Evolutionary conservation across 2,797 vertebrate genomes (phyloP).

Genomic region (Sebastiscus albofasciatus): DNA sequence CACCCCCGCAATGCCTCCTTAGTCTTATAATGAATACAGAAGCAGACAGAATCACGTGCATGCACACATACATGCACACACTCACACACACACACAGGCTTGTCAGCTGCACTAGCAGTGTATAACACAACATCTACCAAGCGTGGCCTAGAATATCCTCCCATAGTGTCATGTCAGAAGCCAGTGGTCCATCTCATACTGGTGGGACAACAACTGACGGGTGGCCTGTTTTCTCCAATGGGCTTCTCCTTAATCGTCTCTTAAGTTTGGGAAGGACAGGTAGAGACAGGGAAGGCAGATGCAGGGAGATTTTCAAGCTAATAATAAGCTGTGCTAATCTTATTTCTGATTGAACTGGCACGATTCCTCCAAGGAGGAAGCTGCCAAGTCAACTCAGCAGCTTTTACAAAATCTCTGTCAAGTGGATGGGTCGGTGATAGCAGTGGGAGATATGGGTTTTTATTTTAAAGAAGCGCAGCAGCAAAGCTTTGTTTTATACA

Average conservation of each 20-base stretch:
- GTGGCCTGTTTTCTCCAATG: not conserved
- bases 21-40: constrained; percentile 57
- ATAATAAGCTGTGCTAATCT: constrained; percentile 54
- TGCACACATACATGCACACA: not conserved
- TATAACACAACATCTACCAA: constrained; percentile 30
- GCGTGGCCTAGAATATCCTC: constrained; percentile 39
- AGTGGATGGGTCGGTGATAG: not conserved
- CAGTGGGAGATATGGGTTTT: not conserved
- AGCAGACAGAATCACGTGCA: constrained; percentile 47
- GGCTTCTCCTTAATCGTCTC: not conserved
- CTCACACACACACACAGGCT: constrained; percentile 13
- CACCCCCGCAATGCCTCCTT: constrained; percentile 53
- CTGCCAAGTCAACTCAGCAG: constrained; percentile 45
- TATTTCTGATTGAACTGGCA: constrained; percentile 51
- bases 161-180: constrained; percentile 6
- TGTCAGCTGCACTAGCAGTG: constrained; percentile 12
- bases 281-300: constrained; percentile 18
- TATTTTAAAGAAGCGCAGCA: not conserved
- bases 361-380: constrained; percentile 3
- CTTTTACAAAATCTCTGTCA: constrained; percentile 17
- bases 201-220: not conserved
- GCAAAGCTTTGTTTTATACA: not conserved
- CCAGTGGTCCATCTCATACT: not conserved
- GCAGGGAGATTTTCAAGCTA: constrained; percentile 24
- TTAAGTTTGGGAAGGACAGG: constrained; percentile 29